Evolutionary conservation across 2,888 invertebrate genomes (phyloP).

Genomic region (Pollenia labialis): DNA sequence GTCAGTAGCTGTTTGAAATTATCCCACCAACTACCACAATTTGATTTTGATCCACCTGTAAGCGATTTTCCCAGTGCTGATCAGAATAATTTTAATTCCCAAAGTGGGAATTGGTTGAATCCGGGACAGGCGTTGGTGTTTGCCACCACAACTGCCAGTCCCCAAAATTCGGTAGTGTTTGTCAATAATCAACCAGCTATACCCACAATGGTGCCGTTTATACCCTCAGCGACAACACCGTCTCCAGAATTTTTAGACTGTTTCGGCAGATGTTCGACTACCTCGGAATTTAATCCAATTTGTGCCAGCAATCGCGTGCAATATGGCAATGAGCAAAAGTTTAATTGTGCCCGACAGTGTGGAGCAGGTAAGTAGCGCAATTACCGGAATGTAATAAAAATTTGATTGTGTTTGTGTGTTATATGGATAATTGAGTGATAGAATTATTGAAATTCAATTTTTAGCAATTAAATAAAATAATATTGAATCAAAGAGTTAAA

Average conservation of each 20-base stretch:
- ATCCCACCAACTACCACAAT: conserved; percentile 8
- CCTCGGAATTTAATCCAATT: conserved; percentile 83
- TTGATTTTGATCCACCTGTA: background rate
- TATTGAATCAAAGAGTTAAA: too few relatives aligned
- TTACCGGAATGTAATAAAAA: too few relatives aligned
- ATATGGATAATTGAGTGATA: background rate
- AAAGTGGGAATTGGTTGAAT: conserved; percentile 36
- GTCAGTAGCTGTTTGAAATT: background rate
- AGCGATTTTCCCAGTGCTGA: background rate
- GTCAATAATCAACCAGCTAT: conserved; percentile 78
- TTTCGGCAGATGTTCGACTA: conserved; percentile 80
- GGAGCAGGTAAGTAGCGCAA: conserved; percentile 80
- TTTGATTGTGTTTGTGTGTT: background rate
- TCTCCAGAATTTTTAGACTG: conserved; percentile 78
- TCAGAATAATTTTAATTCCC: background rate
- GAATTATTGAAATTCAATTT: too few relatives aligned
- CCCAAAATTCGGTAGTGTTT: conserved; percentile 72
- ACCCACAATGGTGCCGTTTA: conserved; percentile 77
- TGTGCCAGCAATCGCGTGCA: conserved; percentile 81
- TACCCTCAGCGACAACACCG: conserved; percentile 74
- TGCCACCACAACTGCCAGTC: conserved; percentile 30
- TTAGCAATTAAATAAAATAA: background rate
- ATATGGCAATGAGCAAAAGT: conserved; percentile 82
- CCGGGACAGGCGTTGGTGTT: conserved; percentile 61
- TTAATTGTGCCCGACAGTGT: conserved; percentile 81